Conservation (phyloP, 2,113 vertebrate species). For the Himantopus leucocephalus region DNA sequence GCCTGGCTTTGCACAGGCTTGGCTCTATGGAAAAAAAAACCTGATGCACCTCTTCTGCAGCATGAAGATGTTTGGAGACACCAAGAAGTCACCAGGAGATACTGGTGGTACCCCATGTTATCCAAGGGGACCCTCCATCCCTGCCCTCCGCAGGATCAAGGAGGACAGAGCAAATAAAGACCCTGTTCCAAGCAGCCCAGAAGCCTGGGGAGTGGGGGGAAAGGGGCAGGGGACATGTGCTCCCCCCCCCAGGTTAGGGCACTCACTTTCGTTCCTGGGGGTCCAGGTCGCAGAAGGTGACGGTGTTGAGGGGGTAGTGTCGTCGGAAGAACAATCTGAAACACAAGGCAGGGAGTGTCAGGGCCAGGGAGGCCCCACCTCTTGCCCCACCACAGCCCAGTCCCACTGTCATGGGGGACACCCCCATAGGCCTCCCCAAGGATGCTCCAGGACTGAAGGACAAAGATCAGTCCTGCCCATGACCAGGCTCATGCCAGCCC, state of each 20-base stretch:
- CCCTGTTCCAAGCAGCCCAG: not conserved
- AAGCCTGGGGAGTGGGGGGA: not conserved
- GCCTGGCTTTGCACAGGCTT: not conserved
- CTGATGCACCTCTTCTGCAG: not conserved
- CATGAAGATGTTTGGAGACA: not conserved
- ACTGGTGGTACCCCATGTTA: not conserved
- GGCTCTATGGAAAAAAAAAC: not conserved
- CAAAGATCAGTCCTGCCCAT: not conserved
- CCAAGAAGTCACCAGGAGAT: not conserved
- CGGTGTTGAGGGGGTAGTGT: constrained; percentile 91
- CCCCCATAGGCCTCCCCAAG: not conserved
- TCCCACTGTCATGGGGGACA: not conserved
- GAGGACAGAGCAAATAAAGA: not conserved
- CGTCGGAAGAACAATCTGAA: constrained; percentile 93
- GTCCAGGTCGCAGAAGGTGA: constrained; percentile 95
- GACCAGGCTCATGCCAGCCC: not conserved
- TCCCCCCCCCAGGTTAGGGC: not conserved
- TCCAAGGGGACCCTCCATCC: not conserved
- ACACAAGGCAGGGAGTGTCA: not conserved
- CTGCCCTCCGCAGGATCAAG: not conserved
- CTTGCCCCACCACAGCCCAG: not conserved
- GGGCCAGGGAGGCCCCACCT: not conserved
- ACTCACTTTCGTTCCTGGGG: constrained; percentile 98
- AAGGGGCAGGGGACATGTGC: not conserved
- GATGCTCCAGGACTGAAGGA: not conserved